phyloP scores from a whole-genome alignment of 2,888 invertebrate species.

The Spodoptera littoralis region DNA sequence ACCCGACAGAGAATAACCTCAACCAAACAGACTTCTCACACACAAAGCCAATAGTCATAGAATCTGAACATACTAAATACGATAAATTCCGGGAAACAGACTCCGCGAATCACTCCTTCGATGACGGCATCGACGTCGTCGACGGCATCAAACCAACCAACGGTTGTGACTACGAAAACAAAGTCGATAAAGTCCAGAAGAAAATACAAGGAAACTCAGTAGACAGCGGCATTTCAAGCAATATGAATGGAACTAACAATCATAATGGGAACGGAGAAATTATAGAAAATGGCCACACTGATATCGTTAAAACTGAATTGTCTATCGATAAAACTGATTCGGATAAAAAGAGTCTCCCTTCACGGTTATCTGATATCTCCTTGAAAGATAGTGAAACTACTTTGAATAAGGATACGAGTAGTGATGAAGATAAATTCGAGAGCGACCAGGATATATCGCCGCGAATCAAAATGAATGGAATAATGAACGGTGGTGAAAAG shows the following conservation, averaged over 20 bases:
- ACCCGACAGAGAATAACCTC: slow-evolving; percentile 83
- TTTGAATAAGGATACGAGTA: slow-evolving; percentile 72
- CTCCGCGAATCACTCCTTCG: slow-evolving; percentile 84
- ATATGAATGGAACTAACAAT: slow-evolving; percentile 69
- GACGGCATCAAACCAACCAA: slow-evolving; percentile 75
- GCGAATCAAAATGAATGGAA: slow-evolving; percentile 65
- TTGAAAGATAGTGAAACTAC: slow-evolving; percentile 76
- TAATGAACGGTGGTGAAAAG: slow-evolving; percentile 69
- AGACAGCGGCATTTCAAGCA: slow-evolving; percentile 82
- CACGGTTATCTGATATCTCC: slow-evolving; percentile 78
- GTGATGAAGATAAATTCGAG: slow-evolving; percentile 81
- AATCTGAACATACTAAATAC: slow-evolving; percentile 77
- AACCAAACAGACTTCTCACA: slow-evolving; percentile 85
- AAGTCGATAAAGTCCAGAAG: slow-evolving; percentile 64
- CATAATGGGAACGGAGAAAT: slow-evolving; percentile 56
- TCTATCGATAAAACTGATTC: slow-evolving; percentile 60
- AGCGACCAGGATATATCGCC: slow-evolving; percentile 78
- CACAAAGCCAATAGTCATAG: slow-evolving; percentile 83
- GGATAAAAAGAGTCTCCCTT: slow-evolving; percentile 69
- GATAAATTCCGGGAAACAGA: slow-evolving; percentile 76
- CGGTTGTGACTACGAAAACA: slow-evolving; percentile 63
- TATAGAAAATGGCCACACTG: slow-evolving; percentile 55
- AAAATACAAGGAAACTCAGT: slow-evolving; percentile 81
- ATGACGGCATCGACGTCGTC: slow-evolving; percentile 81
- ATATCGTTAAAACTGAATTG: slow-evolving; percentile 58